Evolutionary conservation across 1,140 invertebrate genomes (phyloP).

Genomic region (Drosophila ananassae): DNA sequence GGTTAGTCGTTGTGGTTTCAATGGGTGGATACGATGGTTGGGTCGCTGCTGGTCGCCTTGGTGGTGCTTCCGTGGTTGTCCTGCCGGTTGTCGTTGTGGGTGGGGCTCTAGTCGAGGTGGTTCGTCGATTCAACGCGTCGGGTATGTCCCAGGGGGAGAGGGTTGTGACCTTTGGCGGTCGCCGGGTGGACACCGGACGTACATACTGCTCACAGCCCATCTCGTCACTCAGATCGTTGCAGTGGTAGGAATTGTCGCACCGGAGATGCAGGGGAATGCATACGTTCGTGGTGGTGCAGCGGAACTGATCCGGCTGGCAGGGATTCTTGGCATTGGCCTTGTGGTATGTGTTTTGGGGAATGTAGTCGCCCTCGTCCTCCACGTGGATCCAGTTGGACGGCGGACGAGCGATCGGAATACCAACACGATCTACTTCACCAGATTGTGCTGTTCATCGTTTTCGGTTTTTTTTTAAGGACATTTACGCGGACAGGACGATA

Average conservation of each 20-base stretch:
- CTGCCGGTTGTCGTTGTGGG: constrained; percentile 13
- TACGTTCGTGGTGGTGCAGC: constrained; percentile 84
- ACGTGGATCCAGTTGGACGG: constrained; percentile 26
- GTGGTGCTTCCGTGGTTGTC: constrained; percentile 8
- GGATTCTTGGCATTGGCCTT: constrained; percentile 56
- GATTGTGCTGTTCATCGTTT: neutral
- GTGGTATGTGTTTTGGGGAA: constrained; percentile 45
- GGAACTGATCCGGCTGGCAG: constrained; percentile 83
- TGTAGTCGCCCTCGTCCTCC: constrained; percentile 52
- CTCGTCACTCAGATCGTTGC: constrained; percentile 91
- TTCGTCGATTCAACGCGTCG: neutral
- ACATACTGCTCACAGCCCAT: constrained; percentile 84
- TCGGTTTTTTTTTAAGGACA: neutral
- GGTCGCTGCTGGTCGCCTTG: neutral
- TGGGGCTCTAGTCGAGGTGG: constrained; percentile 10
- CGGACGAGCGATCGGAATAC: constrained; percentile 18
- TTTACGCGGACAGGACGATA: constrained; percentile 11
- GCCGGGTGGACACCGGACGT: constrained; percentile 11
- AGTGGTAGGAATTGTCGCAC: constrained; percentile 91
- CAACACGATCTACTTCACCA: constrained; percentile 13
- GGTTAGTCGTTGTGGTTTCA: constrained; percentile 60
- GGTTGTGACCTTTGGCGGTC: constrained; percentile 4
- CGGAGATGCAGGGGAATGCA: constrained; percentile 88
- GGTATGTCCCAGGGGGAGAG: constrained; percentile 14
- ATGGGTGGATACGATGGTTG: neutral